A percentile compares a stretch with the other conserved stretches of the same genome.
Evolutionary conservation across 2,888 invertebrate genomes (phyloP).

Genomic region (Ormyrus thymus): DNA sequence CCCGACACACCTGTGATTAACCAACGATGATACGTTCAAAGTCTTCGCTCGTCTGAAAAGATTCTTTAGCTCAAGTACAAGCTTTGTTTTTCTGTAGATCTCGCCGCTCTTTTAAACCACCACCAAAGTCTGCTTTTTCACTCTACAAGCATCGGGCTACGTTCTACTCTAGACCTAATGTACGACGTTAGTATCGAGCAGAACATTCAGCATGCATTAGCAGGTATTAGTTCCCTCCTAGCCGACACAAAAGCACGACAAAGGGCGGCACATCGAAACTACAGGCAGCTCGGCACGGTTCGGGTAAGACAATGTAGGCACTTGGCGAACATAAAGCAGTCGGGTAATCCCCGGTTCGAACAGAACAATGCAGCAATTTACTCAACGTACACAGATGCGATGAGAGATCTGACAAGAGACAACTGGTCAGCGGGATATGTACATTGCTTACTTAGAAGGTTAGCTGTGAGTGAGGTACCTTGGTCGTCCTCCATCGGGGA

Average conservation of each 20-base stretch:
- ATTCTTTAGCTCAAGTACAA: conserved; percentile 42
- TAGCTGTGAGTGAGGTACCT: conserved; percentile 77
- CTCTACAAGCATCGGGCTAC: conserved; percentile 43
- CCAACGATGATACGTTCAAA: conserved; percentile 36
- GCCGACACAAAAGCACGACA: no score
- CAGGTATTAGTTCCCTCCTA: neutral
- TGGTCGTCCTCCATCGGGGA: conserved; percentile 79
- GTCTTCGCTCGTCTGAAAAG: conserved; percentile 27
- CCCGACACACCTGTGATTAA: conserved; percentile 47
- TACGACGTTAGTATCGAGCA: neutral
- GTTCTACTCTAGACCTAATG: neutral
- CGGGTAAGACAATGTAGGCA: no score
- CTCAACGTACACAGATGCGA: conserved; percentile 37
- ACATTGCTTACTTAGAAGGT: conserved; percentile 74
- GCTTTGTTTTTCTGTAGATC: conserved; percentile 60
- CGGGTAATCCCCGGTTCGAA: no score
- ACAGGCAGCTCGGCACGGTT: no score
- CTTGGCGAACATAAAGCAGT: no score
- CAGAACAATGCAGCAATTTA: conserved; percentile 27
- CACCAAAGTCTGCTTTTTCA: neutral
- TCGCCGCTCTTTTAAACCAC: neutral
- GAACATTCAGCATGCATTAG: conserved; percentile 18
- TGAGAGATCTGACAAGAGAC: conserved; percentile 32
- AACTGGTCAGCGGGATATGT: conserved; percentile 69
- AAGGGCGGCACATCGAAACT: no score